Percentiles rank a stretch among this genome's conserved stretches.
Conservation (phyloP, 2,888 invertebrate genomes). For the Eledona agricola region DNA sequence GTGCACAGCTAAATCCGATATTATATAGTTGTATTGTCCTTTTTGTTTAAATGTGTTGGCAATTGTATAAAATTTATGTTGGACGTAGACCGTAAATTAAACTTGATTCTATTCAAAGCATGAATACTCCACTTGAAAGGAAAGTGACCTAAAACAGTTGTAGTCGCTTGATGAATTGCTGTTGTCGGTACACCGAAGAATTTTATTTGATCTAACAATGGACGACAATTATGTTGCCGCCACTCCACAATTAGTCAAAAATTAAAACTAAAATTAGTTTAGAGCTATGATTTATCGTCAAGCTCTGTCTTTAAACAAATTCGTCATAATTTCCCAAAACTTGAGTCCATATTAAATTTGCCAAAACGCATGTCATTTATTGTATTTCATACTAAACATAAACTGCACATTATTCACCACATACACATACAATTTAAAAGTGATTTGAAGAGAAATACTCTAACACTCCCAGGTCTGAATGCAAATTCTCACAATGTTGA, state of each 20-base stretch:
- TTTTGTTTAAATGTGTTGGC: slow-evolving; percentile 37
- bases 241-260: slow-evolving; percentile 14
- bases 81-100: slow-evolving; percentile 44
- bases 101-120: slow-evolving; percentile 46
- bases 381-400: too few relatives aligned
- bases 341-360: too few relatives aligned
- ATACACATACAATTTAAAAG: too few relatives aligned
- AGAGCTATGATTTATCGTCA: slow-evolving; percentile 21
- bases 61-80: slow-evolving; percentile 44
- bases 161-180: slow-evolving; percentile 47
- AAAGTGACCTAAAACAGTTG: slow-evolving; percentile 50
- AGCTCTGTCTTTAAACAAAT: too few relatives aligned
- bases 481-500: too few relatives aligned
- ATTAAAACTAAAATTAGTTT: slow-evolving; percentile 5
- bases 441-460: too few relatives aligned
- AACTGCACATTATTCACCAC: too few relatives aligned
- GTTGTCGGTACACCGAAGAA: slow-evolving; percentile 43
- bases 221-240: slow-evolving; percentile 39
- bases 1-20: slow-evolving; percentile 23
- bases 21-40: slow-evolving; percentile 34
- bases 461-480: too few relatives aligned
- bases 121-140: slow-evolving; percentile 49
- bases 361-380: too few relatives aligned
- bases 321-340: too few relatives aligned
- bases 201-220: slow-evolving; percentile 46